These are phyloP conservation scores for Triplophysa tibetana DNA, from an alignment of 2,113 vertebrate genomes.

Conservation along the genomic window DNA sequence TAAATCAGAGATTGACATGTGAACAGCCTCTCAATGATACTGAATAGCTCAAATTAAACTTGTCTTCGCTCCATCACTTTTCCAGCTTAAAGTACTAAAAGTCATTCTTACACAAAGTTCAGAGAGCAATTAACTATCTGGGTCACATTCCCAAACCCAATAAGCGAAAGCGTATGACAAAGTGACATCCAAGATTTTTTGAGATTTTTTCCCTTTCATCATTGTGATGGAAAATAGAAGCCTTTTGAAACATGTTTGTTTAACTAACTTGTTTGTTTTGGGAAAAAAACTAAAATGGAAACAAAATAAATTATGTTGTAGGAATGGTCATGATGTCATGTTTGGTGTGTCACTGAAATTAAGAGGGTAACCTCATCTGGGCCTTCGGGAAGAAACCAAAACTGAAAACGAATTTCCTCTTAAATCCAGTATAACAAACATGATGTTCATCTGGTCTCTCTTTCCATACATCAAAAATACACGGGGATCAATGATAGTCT, in stretches of 20 bases:
- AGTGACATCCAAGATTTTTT: neutral
- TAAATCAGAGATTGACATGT: conserved; percentile 4
- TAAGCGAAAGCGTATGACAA: neutral
- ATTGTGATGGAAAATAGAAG: neutral
- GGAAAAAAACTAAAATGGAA: conserved; percentile 1
- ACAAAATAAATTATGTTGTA: conserved; percentile 41
- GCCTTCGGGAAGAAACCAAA: conserved; percentile 18
- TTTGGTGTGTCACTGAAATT: conserved; percentile 44
- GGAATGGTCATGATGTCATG: conserved; percentile 52
- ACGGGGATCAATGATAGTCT: too few species aligned
- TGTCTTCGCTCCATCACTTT: neutral
- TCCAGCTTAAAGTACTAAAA: neutral
- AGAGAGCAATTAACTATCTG: conserved; percentile 14
- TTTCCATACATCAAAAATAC: neutral
- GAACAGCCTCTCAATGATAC: neutral
- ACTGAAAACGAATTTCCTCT: neutral
- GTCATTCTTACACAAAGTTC: neutral
- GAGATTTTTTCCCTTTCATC: neutral
- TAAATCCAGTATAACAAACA: neutral
- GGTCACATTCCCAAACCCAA: conserved; percentile 22
- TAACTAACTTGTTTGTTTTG: conserved; percentile 30
- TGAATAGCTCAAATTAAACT: conserved; percentile 1
- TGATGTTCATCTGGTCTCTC: neutral
- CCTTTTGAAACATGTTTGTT: conserved; percentile 2
- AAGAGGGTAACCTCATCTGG: conserved; percentile 33